Evolutionary conservation across 2,113 vertebrate genomes (phyloP), one percentile per base, ranked within the genome.

Genomic region (Cephalopterus ornatus): DNA sequence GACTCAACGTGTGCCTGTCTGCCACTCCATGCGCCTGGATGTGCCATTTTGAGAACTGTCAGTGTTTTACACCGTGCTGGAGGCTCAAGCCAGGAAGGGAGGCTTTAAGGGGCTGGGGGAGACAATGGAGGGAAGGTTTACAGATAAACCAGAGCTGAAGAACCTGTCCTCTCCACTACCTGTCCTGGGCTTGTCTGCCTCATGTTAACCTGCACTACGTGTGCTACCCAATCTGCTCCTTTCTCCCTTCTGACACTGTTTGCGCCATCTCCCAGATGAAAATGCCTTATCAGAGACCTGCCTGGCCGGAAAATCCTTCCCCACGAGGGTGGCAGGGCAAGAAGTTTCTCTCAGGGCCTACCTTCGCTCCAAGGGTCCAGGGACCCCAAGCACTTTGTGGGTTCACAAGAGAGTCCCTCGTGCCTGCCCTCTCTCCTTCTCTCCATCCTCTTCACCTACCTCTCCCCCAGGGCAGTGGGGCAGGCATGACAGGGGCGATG

Each of bases 1-100:
- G 26, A 50, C 94, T 97, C 97, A 47, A 47, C 75, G 94, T 53
- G 97, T 97, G 97, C 98, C 98, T 97, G 96, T 92, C 95, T 92
- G 77, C 97, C 95, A 78, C 98, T 96, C 93, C 89, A 4, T 27
- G 88, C 86, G 71, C 92, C 97, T 83, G 96, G 97, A 94, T 81
- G 87, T 96, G 95, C 95, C 96, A 90, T 96, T 94, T 79, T 86
- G 91, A 68, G 15, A 8, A 59, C 95, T 86, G 21, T 68, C 96
- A 92, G 95, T 95, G 65, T 96, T 96, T 44, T 72, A n/a, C 32
- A 33, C 90, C 28, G 5, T 49, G 76, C 83, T 11, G 39, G 66
- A 74, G 94, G 76, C 90, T 91, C 32, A 37, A 66, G 50, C 75
- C 74, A 13, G 71, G 85, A 88, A 49, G 41, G 84, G 80, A 50